Conservation (phyloP, 2,797 vertebrate genomes). For the Helarctos malayanus region DNA sequence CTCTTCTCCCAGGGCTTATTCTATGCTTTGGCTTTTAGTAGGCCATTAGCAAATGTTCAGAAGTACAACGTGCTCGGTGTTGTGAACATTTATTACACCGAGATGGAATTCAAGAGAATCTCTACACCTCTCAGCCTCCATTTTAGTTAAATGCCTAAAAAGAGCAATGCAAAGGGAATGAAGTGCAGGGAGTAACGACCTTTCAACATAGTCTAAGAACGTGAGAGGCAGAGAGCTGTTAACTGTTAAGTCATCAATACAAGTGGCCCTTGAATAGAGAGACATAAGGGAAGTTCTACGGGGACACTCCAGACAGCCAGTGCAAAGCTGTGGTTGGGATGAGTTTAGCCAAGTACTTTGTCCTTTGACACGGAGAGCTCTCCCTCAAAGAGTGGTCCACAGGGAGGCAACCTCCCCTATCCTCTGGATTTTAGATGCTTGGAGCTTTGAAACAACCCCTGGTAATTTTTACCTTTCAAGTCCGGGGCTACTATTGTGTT, state of each 20-base stretch:
- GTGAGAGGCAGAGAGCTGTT: not conserved
- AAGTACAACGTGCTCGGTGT: not conserved
- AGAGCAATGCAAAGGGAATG: not conserved
- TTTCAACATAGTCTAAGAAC: not conserved
- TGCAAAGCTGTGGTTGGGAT: not conserved
- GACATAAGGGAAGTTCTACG: not conserved
- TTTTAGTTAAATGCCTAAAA: not conserved
- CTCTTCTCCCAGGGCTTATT: not conserved
- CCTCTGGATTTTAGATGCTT: not conserved
- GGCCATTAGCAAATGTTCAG: not conserved
- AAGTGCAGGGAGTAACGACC: not conserved
- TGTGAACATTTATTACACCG: not conserved
- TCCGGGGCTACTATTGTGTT: not conserved
- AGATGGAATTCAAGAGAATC: not conserved
- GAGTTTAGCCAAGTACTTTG: not conserved
- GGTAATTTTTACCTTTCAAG: conserved; percentile 1
- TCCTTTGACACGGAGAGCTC: not conserved
- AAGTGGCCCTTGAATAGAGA: not conserved
- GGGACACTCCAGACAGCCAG: not conserved
- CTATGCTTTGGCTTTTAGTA: not conserved
- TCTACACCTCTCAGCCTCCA: not conserved
- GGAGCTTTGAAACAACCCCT: conserved; percentile 11
- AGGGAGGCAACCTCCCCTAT: not conserved
- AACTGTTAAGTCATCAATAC: conserved; percentile 16
- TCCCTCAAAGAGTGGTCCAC: not conserved